These are phyloP conservation scores for Rhinogobio ventralis DNA, from an alignment of 2,797 vertebrate species.

Conservation along the genomic window DNA sequence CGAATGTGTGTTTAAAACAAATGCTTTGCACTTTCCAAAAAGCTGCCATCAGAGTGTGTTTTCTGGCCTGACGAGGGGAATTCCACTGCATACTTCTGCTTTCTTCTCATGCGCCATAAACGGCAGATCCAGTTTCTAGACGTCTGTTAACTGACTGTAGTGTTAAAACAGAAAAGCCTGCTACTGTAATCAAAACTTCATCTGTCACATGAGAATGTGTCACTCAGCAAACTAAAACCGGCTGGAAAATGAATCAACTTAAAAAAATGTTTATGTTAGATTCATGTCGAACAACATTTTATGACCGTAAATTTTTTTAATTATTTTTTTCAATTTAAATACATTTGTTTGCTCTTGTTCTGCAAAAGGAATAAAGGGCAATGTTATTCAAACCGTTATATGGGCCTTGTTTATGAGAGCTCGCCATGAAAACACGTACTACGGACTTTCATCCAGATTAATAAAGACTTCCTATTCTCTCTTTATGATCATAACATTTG, in stretches of 20 bases:
- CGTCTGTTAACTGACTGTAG: constrained; percentile 29
- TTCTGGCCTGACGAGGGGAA: constrained; percentile 76
- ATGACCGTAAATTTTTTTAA: background rate
- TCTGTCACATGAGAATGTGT: constrained; percentile 29
- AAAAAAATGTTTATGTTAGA: too few relatives aligned
- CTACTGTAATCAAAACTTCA: constrained; percentile 11
- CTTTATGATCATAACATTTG: background rate
- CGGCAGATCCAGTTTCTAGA: constrained; percentile 52
- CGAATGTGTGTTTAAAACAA: constrained; percentile 21
- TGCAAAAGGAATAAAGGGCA: background rate
- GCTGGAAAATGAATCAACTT: background rate
- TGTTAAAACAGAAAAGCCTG: constrained; percentile 26
- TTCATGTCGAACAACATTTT: too few relatives aligned
- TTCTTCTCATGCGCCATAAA: constrained; percentile 70
- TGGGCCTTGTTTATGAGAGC: background rate
- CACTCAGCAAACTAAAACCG: constrained; percentile 16
- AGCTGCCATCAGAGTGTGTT: constrained; percentile 69
- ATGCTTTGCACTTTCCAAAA: constrained; percentile 36
- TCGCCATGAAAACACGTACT: background rate
- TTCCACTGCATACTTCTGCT: constrained; percentile 84
- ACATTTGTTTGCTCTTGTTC: too few relatives aligned
- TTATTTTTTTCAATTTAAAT: background rate
- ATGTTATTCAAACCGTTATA: background rate
- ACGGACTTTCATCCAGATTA: background rate
- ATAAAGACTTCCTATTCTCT: background rate